Evolutionary conservation across 1,140 invertebrate species (phyloP).

Genomic region (Belonocnema kinseyi): DNA sequence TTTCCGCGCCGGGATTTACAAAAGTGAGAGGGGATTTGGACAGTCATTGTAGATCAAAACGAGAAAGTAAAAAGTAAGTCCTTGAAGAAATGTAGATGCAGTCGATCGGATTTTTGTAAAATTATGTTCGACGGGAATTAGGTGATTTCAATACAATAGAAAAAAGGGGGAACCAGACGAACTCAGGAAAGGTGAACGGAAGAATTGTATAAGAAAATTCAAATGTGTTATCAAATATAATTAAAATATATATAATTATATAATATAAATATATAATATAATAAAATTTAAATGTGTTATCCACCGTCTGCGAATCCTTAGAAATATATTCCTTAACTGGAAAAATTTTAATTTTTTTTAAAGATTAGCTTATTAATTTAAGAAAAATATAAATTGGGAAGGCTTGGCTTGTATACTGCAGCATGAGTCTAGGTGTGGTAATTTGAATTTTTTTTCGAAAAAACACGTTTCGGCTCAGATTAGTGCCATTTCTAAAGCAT

Average conservation of each 20-base stretch:
- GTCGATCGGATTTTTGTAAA: conserved; percentile 26
- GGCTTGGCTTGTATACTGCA: no score
- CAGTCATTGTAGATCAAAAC: conserved; percentile 10
- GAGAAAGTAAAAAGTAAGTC: conserved; percentile 10
- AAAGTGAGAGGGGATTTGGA: conserved; percentile 26
- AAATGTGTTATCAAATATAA: no score
- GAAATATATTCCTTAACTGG: neutral
- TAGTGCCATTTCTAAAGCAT: no score
- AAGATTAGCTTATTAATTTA: no score
- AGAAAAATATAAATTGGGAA: no score
- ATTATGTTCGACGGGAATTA: conserved; percentile 3
- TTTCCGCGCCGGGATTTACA: conserved; percentile 18
- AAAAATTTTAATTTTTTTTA: no score
- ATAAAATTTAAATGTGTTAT: neutral
- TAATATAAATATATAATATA: no score
- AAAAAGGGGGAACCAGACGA: neutral
- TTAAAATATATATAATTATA: no score
- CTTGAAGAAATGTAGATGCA: neutral
- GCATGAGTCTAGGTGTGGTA: no score
- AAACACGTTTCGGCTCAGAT: no score
- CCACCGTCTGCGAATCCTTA: neutral
- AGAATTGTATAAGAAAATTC: neutral
- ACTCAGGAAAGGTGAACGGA: neutral
- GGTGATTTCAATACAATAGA: neutral
- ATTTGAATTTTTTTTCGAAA: no score